Evolutionary conservation across 2,113 vertebrate species (phyloP), one percentile per base, ranked within the genome.

Genomic region (Aplodontia rufa): DNA sequence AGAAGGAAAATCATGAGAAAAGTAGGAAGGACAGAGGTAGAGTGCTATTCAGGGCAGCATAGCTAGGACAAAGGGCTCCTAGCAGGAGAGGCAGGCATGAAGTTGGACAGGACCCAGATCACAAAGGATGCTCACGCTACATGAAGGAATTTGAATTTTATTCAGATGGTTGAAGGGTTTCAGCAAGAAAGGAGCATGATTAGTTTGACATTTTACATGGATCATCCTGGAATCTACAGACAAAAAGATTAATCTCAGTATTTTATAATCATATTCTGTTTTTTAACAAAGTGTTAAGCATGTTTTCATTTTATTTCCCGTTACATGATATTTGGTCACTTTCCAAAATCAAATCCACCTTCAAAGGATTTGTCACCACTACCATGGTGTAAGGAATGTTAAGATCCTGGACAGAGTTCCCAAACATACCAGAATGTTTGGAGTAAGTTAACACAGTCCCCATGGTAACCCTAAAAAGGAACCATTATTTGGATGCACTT

Each of bases 271-370:
- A 95, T 82, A 93, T 37, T 55, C 82, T 79, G 72, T 69, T 88
- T 92, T 90, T 92, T 69, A 95, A 80, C 40, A 85, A 47, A 82
- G 94, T 80, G 37, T 83, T 84, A 49, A 69, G 14, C 11, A 13
- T 87, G 26, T 93, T 93, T 95, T 84, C 10, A 79, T 87, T 90
- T 95, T 79, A 79, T 87, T 92, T 96, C 47, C 37, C 80, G 35
- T 78, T 87, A 78, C 80, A 32, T 47, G 37, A 74, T 79, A 75
- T 74, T 93, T 92, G 92, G 19, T 75, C 11, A 37, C 30, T 95
- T 94, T 84, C 89, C 86, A 92, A 96, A 95, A 79, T 74, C 71
- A 91, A 91, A 75, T 84, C 76, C 85, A 53, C 11, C 51, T 37
- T 96, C 90, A 80, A 32, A 64, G 76, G 35, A 87, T 84, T 92